Conservation (phyloP, 2,797 vertebrate species). For the Lutjanus campechanus region DNA sequence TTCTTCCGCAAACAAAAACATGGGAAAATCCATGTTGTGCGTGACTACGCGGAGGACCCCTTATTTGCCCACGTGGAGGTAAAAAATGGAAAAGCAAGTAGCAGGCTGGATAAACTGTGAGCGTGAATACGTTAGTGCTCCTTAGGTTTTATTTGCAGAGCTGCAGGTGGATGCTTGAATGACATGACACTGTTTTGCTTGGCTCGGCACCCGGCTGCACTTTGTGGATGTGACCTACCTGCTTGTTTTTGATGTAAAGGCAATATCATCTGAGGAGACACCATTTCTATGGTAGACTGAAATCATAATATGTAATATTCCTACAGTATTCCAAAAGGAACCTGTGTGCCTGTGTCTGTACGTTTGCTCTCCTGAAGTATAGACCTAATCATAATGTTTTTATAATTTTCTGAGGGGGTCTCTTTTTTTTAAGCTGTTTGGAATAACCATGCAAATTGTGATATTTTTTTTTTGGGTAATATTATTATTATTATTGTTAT, state of each 20-base stretch:
- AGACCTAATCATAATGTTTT: background rate
- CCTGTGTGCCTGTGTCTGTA: background rate
- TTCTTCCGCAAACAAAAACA: constrained; percentile 81
- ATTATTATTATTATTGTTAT: background rate
- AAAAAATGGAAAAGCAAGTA: constrained; percentile 80
- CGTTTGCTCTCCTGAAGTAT: background rate
- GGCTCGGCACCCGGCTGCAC: constrained; percentile 32
- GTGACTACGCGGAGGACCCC: constrained; percentile 60
- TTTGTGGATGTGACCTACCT: constrained; percentile 58
- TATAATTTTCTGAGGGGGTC: background rate
- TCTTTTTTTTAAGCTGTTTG: background rate
- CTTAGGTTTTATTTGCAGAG: constrained; percentile 74
- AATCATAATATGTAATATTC: constrained; percentile 9
- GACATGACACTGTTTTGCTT: constrained; percentile 70
- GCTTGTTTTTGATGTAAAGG: constrained; percentile 59
- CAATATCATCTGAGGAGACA: constrained; percentile 35
- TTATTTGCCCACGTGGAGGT: constrained; percentile 73
- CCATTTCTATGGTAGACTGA: constrained; percentile 23
- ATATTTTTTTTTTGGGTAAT: background rate
- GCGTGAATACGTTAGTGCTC: constrained; percentile 72
- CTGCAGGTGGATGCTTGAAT: constrained; percentile 79
- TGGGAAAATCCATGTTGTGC: constrained; percentile 74
- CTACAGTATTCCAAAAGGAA: background rate
- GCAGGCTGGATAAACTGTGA: constrained; percentile 70
- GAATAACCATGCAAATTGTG: background rate